Percentiles rank a stretch among this genome's conserved stretches.
phyloP scores from a whole-genome alignment of 2,113 vertebrate genomes.

The Sorex araneus region DNA sequence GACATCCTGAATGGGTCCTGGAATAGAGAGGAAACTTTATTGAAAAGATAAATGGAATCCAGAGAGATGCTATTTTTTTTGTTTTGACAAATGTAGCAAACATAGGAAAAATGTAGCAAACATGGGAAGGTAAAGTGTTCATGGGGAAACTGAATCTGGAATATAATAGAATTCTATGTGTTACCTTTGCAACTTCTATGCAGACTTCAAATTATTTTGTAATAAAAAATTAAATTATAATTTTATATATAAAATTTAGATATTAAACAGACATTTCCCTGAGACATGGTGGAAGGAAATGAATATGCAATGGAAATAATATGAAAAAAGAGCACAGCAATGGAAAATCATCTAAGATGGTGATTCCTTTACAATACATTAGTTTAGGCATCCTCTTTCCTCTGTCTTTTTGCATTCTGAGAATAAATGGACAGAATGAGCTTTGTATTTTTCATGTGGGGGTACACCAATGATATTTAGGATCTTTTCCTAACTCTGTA shows the following conservation, averaged over 20 bases:
- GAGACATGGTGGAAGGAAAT: background rate
- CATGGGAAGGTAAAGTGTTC: background rate
- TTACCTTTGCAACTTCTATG: background rate
- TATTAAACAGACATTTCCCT: slow-evolving; percentile 3
- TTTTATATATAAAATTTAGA: slow-evolving; percentile 21
- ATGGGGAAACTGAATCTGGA: background rate
- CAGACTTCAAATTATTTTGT: slow-evolving; percentile 43
- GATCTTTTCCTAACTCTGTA: no score
- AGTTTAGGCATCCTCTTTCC: background rate
- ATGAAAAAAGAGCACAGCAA: background rate
- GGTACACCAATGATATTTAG: no score
- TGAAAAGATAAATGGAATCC: background rate
- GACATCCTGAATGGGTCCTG: background rate
- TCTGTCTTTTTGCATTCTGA: slow-evolving; percentile 30
- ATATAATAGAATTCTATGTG: background rate
- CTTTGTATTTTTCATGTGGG: background rate
- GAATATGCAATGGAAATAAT: background rate
- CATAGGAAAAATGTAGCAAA: no score
- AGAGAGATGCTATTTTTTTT: slow-evolving; percentile 27
- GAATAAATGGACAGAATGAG: background rate
- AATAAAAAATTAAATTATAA: background rate
- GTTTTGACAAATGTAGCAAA: background rate
- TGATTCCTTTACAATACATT: background rate
- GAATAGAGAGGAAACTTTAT: background rate
- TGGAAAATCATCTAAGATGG: background rate